phyloP scores from a whole-genome alignment of 2,797 vertebrate genomes.

The Phoxinus dragarum region DNA sequence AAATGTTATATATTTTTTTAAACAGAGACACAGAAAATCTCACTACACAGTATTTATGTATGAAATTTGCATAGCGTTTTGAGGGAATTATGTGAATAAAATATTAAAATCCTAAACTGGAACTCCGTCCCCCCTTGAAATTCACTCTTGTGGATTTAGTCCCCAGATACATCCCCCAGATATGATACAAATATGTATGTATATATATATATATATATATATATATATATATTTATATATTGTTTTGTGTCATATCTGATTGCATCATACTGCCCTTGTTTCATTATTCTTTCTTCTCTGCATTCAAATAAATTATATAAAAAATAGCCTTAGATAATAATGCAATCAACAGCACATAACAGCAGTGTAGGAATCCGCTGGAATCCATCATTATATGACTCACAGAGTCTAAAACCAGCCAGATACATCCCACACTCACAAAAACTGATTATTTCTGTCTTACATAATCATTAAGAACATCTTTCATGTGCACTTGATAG shows the following conservation, averaged over 20 bases:
- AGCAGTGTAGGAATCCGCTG: neutral
- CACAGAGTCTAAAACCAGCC: conserved; percentile 10
- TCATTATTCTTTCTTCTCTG: neutral
- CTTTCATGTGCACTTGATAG: conserved; percentile 27
- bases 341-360: conserved; percentile 30
- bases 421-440: conserved; percentile 22
- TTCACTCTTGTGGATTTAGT: neutral
- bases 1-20: neutral
- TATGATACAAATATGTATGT: too few relatives aligned
- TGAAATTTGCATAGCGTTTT: neutral
- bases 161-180: too few relatives aligned
- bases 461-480: conserved; percentile 40
- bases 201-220: too few relatives aligned
- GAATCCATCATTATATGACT: conserved; percentile 24
- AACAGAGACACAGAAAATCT: neutral
- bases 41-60: neutral
- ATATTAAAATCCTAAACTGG: neutral
- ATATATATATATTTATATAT: neutral
- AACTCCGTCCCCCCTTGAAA: neutral
- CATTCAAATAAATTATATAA: neutral
- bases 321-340: conserved; percentile 26
- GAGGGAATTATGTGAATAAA: neutral
- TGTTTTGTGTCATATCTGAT: neutral
- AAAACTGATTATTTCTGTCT: conserved; percentile 33
- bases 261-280: neutral